Evolutionary conservation across 2,888 invertebrate genomes (phyloP).

Genomic region (Phymatocera aterrima): DNA sequence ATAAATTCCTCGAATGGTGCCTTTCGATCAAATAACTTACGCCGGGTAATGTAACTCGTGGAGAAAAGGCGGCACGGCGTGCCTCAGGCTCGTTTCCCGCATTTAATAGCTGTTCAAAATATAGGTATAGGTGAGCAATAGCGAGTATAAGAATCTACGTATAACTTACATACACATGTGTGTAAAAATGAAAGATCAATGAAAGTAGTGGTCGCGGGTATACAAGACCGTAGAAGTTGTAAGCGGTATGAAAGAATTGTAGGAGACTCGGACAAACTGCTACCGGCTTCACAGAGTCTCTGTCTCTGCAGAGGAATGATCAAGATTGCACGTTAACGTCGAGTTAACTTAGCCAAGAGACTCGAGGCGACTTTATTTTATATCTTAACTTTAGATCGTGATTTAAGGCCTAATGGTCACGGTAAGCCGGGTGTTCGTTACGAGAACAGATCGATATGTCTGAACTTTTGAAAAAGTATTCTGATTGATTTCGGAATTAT

Average conservation of each 20-base stretch:
- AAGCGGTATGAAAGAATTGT: neutral
- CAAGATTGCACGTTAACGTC: slow-evolving; percentile 35
- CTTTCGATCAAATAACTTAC: slow-evolving; percentile 15
- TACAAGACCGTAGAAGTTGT: neutral
- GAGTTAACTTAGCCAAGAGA: neutral
- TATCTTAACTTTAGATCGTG: slow-evolving; percentile 37
- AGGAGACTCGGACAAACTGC: slow-evolving; percentile 27
- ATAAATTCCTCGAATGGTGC: neutral
- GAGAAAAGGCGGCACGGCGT: neutral
- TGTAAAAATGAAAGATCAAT: slow-evolving; percentile 27
- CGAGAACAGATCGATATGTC: neutral
- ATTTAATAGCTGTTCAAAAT: neutral
- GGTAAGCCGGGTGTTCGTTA: slow-evolving; percentile 27
- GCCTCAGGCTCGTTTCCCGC: neutral
- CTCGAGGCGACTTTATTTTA: slow-evolving; percentile 1
- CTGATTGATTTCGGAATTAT: neutral
- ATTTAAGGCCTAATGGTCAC: slow-evolving; percentile 33
- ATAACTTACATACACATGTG: neutral
- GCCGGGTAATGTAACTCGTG: neutral
- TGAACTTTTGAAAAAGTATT: neutral
- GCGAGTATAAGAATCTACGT: no score
- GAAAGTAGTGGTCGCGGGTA: slow-evolving; percentile 35
- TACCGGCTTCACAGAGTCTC: slow-evolving; percentile 24
- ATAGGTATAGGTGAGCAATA: no score
- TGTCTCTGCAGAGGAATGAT: neutral